Evolutionary conservation across 1,140 invertebrate genomes (phyloP).

Genomic region (Heliconius himera): DNA sequence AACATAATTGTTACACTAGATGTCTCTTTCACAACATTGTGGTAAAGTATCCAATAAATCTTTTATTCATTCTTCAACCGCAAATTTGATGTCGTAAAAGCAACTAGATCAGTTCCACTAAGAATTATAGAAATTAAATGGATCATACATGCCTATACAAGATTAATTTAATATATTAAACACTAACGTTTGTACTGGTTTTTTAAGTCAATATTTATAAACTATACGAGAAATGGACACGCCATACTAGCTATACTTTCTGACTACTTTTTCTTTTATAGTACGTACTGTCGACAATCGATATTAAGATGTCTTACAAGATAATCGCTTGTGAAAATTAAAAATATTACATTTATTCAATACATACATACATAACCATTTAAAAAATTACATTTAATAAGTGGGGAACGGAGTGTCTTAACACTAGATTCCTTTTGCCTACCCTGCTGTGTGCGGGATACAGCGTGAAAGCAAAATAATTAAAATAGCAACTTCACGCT

Average conservation of each 20-base stretch:
- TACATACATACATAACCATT: too few species aligned
- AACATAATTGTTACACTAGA: not conserved
- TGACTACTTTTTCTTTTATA: not conserved
- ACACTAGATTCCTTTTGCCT: too few species aligned
- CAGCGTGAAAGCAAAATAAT: too few species aligned
- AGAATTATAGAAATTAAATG: conserved; percentile 49
- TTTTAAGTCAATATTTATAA: not conserved
- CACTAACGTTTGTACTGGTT: not conserved
- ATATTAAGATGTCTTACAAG: conserved; percentile 8
- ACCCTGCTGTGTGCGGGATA: too few species aligned
- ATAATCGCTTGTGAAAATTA: not conserved
- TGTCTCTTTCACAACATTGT: not conserved
- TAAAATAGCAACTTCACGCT: too few species aligned
- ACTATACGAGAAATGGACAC: not conserved
- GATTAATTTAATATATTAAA: not conserved
- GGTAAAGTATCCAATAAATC: conserved; percentile 64
- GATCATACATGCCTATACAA: conserved; percentile 44
- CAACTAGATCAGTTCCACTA: conserved; percentile 28
- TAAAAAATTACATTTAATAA: too few species aligned
- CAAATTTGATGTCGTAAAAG: conserved; percentile 66
- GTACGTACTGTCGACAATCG: not conserved
- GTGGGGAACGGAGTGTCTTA: too few species aligned
- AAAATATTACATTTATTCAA: not conserved
- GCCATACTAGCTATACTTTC: not conserved
- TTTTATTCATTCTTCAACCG: conserved; percentile 70